Percentiles rank a stretch among this genome's conserved stretches.
These are phyloP conservation scores for Arenicola marina DNA, from an alignment of 2,888 invertebrate genomes.

Conservation along the genomic window DNA sequence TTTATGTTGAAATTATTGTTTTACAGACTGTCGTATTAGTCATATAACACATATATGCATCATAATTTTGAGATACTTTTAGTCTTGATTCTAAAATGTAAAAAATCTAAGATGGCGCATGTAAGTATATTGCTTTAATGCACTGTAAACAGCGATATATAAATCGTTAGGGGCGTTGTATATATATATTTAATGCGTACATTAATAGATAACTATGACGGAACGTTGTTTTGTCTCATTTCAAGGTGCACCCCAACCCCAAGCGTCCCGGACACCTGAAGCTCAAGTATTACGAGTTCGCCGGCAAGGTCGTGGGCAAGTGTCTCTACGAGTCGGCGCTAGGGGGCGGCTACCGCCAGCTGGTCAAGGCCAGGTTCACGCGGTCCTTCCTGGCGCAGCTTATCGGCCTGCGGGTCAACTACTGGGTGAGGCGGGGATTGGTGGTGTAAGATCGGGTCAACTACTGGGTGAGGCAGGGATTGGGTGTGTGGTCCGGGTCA, in stretches of 20 bases:
- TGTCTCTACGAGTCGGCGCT: slow-evolving; percentile 91
- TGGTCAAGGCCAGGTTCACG: slow-evolving; percentile 87
- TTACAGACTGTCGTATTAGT: too few species aligned
- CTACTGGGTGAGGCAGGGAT: too few species aligned
- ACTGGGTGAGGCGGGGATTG: too few species aligned
- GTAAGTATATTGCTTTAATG: background rate
- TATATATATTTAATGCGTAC: background rate
- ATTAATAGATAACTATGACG: background rate
- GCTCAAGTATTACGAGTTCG: slow-evolving; percentile 86
- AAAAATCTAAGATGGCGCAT: too few species aligned
- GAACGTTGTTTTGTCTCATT: background rate
- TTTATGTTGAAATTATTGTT: too few species aligned
- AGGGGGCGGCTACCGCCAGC: slow-evolving; percentile 84
- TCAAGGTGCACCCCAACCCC: slow-evolving; percentile 77
- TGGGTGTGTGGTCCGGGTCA: too few species aligned
- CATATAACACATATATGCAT: too few species aligned
- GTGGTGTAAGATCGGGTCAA: too few species aligned
- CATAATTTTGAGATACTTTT: too few species aligned
- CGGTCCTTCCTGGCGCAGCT: slow-evolving; percentile 92
- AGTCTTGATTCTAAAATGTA: too few species aligned
- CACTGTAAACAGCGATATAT: background rate
- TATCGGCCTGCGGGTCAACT: slow-evolving; percentile 89
- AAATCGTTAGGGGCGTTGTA: too few species aligned
- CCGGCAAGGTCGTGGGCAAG: slow-evolving; percentile 91
- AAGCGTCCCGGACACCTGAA: slow-evolving; percentile 75